A percentile compares a stretch with the other conserved stretches of the same genome.
phyloP scores from a whole-genome alignment of 2,797 vertebrate species.

The Lepus oiostolus region DNA sequence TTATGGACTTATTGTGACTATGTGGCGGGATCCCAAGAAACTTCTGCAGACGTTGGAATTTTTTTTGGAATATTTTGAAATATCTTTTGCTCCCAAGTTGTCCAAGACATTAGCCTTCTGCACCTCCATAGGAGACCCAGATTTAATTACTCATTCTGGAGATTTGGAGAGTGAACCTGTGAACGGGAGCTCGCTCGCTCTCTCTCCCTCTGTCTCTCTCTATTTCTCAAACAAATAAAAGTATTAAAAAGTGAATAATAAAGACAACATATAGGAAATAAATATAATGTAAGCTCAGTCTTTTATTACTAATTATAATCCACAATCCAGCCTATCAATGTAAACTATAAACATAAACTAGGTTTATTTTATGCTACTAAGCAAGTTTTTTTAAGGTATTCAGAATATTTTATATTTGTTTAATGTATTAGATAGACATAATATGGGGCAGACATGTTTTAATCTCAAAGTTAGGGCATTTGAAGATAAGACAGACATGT shows the following conservation, averaged over 20 bases:
- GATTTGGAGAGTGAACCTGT: too few relatives aligned
- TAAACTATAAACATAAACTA: background rate
- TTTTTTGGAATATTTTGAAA: background rate
- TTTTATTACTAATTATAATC: background rate
- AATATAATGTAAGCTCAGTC: background rate
- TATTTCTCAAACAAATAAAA: too few relatives aligned
- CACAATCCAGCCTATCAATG: background rate
- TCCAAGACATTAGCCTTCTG: background rate
- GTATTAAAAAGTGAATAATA: too few relatives aligned
- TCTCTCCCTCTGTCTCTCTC: too few relatives aligned
- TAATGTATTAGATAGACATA: background rate
- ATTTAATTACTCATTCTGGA: too few relatives aligned
- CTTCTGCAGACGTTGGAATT: background rate
- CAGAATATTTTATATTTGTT: conserved; percentile 9
- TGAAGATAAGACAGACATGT: too few relatives aligned
- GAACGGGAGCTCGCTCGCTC: too few relatives aligned
- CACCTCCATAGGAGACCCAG: too few relatives aligned
- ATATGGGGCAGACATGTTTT: background rate
- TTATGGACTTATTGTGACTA: background rate
- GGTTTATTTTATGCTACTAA: background rate
- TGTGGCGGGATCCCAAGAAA: background rate
- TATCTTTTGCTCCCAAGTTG: background rate
- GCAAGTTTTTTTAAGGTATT: background rate
- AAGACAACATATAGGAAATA: background rate
- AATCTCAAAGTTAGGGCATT: too few relatives aligned